phyloP scores from a whole-genome alignment of 2,888 invertebrate species.

The Orchesella flavescens region DNA sequence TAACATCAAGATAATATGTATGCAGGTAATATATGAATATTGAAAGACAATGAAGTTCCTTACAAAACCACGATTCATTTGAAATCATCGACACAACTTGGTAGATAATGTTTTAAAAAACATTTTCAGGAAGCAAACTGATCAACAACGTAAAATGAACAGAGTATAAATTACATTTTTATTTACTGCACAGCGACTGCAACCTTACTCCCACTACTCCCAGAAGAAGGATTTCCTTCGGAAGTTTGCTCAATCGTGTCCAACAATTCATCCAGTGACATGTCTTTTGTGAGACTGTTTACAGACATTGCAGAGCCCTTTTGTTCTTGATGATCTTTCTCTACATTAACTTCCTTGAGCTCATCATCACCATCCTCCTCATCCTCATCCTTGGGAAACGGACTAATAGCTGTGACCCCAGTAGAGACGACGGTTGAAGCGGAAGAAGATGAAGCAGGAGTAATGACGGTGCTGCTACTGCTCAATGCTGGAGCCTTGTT shows the following conservation, averaged over 20 bases:
- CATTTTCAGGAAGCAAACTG: too few species aligned
- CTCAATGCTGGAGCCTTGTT: too few species aligned
- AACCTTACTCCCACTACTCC: background rate
- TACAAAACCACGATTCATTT: too few species aligned
- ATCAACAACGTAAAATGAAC: too few species aligned
- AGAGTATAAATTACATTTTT: too few species aligned
- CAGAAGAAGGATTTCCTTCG: background rate
- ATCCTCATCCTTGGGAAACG: background rate
- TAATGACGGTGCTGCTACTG: background rate
- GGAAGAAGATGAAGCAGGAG: constrained; percentile 15
- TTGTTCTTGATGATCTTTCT: background rate
- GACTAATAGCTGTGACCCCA: background rate
- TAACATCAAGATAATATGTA: too few species aligned
- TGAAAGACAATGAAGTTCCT: too few species aligned
- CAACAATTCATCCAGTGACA: constrained; percentile 42
- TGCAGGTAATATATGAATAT: too few species aligned
- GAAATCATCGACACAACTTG: too few species aligned
- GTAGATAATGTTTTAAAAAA: too few species aligned
- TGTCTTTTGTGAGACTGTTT: background rate
- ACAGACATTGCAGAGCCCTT: background rate
- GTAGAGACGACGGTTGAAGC: constrained; percentile 17
- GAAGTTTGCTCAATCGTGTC: constrained; percentile 35
- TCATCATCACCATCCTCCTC: background rate
- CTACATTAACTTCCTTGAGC: background rate
- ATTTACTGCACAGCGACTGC: constrained; percentile 39